Percentiles rank a stretch among this genome's conserved stretches.
Evolutionary conservation across 2,888 invertebrate genomes (phyloP).

Genomic region (Tetragnatha montana): DNA sequence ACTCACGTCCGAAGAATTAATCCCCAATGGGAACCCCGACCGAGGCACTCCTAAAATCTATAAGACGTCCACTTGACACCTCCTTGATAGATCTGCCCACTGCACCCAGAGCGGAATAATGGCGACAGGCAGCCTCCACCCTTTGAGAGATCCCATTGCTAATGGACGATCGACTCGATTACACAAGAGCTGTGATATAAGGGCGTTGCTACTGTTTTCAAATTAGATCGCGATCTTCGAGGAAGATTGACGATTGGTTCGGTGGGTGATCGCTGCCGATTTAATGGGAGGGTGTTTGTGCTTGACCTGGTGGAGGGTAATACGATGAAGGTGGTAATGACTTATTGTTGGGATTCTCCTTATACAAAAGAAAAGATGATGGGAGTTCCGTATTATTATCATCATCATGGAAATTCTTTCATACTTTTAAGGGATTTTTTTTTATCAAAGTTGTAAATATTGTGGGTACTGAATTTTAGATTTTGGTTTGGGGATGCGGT

Average conservation of each 20-base stretch:
- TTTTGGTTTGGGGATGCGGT: too few species aligned
- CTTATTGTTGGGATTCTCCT: too few species aligned
- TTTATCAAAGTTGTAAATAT: too few species aligned
- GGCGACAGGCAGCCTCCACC: conserved; percentile 35
- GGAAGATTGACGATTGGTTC: not conserved
- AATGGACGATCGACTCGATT: conserved; percentile 29
- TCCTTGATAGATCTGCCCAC: conserved; percentile 14
- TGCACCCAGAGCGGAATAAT: conserved; percentile 33
- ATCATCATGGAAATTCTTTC: too few species aligned
- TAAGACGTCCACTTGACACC: conserved; percentile 33
- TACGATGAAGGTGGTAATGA: too few species aligned
- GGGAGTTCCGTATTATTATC: too few species aligned
- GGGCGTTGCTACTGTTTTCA: conserved; percentile 35
- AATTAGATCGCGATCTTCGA: conserved; percentile 13
- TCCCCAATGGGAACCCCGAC: not conserved
- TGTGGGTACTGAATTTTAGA: too few species aligned
- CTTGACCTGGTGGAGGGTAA: too few species aligned
- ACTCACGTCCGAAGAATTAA: not conserved
- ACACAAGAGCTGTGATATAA: conserved; percentile 39
- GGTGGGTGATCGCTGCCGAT: too few species aligned
- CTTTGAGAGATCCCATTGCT: conserved; percentile 28
- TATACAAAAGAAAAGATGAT: too few species aligned
- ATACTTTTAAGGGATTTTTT: too few species aligned
- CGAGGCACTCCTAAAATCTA: conserved; percentile 38
- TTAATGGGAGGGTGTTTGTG: too few species aligned